Conservation (phyloP, 1,140 invertebrate species). For the Xylocopa sonorina region DNA sequence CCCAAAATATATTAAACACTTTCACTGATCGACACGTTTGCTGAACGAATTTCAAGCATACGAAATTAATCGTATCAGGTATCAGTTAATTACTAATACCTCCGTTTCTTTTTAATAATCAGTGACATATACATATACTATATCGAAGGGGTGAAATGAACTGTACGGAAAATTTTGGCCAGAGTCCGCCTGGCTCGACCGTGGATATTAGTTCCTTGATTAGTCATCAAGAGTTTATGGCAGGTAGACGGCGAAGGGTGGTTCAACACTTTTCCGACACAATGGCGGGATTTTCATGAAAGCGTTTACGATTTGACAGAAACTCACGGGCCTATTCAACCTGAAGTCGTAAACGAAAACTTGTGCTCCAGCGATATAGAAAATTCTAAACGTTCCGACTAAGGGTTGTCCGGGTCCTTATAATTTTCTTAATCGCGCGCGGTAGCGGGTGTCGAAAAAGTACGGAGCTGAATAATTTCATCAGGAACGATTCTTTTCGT, state of each 20-base stretch:
- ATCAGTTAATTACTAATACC: too few species aligned
- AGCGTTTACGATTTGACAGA: background rate
- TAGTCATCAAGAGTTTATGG: background rate
- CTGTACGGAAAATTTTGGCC: background rate
- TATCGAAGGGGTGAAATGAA: background rate
- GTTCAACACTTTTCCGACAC: conserved; percentile 39
- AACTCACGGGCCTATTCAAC: background rate
- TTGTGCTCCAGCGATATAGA: background rate
- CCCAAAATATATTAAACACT: too few species aligned
- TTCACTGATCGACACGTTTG: too few species aligned
- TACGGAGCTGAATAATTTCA: too few species aligned
- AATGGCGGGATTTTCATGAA: conserved; percentile 6
- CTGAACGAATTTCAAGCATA: too few species aligned
- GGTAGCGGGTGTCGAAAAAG: too few species aligned
- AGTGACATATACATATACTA: too few species aligned
- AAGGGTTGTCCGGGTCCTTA: too few species aligned
- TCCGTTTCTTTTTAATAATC: too few species aligned
- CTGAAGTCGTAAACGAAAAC: background rate
- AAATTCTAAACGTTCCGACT: background rate
- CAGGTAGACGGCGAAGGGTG: conserved; percentile 28
- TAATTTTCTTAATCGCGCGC: too few species aligned
- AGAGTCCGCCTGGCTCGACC: background rate
- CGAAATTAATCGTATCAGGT: too few species aligned
- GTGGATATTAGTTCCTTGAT: background rate
- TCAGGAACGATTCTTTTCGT: too few species aligned